Percentiles rank a stretch among this genome's conserved stretches.
Conservation (phyloP, 2,797 vertebrate species). For the Antrozous pallidus region DNA sequence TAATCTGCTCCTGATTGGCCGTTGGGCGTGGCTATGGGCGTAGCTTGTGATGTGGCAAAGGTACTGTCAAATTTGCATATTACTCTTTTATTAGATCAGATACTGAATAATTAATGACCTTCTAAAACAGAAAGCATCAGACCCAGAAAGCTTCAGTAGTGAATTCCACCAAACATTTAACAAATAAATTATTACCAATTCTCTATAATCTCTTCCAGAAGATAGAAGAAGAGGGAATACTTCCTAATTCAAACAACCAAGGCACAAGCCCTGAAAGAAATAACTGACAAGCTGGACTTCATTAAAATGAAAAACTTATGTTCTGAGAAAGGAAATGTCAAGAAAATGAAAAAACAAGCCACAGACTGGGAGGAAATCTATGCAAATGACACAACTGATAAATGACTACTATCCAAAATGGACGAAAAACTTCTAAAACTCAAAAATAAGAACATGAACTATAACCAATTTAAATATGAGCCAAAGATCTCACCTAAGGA, state of each 20-base stretch:
- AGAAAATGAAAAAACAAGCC: not conserved
- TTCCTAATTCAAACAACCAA: not conserved
- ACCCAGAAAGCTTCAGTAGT: not conserved
- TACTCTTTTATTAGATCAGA: too few species aligned
- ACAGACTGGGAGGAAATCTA: not conserved
- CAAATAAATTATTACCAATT: not conserved
- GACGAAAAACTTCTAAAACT: not conserved
- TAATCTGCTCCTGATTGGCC: too few species aligned
- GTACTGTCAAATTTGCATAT: too few species aligned
- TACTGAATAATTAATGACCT: not conserved
- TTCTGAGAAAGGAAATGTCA: not conserved
- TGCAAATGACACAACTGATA: not conserved
- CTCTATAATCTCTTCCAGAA: not conserved
- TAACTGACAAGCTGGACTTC: not conserved
- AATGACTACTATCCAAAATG: not conserved
- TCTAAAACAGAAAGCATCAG: not conserved
- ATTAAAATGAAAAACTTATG: not conserved
- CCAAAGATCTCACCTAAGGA: not conserved
- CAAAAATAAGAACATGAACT: not conserved
- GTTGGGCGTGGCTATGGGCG: too few species aligned
- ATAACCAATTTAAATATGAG: not conserved
- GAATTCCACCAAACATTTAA: not conserved
- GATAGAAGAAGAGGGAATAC: not conserved
- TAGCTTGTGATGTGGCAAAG: too few species aligned
- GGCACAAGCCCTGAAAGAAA: not conserved